Evolutionary conservation across 2,888 invertebrate species (phyloP), one percentile per base, ranked within the genome.

Genomic region (Uropetala carovei): DNA sequence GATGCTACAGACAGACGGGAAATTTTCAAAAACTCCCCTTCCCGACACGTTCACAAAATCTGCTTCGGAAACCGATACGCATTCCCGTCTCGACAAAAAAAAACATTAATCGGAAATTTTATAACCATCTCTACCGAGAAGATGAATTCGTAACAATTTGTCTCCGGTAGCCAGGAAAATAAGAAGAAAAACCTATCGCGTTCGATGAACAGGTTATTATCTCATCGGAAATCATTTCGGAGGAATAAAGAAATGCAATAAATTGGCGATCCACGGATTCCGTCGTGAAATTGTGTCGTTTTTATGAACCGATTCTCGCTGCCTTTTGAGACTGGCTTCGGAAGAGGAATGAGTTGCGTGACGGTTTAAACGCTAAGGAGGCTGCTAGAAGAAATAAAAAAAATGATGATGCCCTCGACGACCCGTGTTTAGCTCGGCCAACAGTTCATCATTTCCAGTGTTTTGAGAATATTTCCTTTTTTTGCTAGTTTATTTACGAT

Each of bases 281-380:
- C 75, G 75, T 75, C 75, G 22, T 27, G 75, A 27, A 75, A 75
- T 11, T 18, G 68, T 68, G 68, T 22, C 75, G 75, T 18, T 75
- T 27, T 75, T 75, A 27, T 27, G 75, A 27, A 27, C 75, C 22
- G 22, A 43, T 27, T 75, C 27, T 22, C 75, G 75, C 27, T 75
- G 22, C 10, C 27, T 9, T 43, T 43, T 43, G 43, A 43, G 43
- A 1, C 43, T 43, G 43, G 43, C 43, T 43, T 43, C 43, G 43
- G 43, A 43, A 43, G 43, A 11, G 43, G 18, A 30, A 64, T 43
- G 60, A 60, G 60, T 89, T 64, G 89, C 86, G 86, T 60, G 86
- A 27, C 89, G 89, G 56, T 64, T 30, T 64, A 64, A 60, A 89
- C n/a, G 89, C 14, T 58, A 86, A 86, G 60, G 89, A 30, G 1